Base-by-base conservation (phyloP, 23 tunicate species). In the Ascidia mentula region DNA sequence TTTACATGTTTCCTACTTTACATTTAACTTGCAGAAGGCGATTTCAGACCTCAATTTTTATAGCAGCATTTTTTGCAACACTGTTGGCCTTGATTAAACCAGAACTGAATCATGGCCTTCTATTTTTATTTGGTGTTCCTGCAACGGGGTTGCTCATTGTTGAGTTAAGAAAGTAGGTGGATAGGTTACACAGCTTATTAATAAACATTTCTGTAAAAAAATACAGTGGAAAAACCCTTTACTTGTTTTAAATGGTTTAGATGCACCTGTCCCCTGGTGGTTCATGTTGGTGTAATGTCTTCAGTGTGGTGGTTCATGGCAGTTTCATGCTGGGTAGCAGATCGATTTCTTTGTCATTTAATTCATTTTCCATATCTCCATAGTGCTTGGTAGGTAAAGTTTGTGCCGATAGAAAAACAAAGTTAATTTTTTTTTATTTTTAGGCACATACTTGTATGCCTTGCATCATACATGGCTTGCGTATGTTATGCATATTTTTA, bases 401-500 rank as follows among this genome's bases (percentile, higher is more conserved):
- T n/a, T n/a, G n/a, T n/a, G n/a, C n/a, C n/a, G n/a, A n/a, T n/a
- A n/a, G n/a, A n/a, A n/a, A n/a, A n/a, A n/a, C n/a, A n/a, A n/a
- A n/a, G n/a, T n/a, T n/a, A n/a, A n/a, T n/a, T n/a, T n/a, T 42
- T 75, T 53, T 70, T 59, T 74, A 18, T 78, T 76, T 61, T 31
- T 80, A 82, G 98, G 98, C 91, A 91, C 73, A 60, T 94, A 31
- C 40, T 94, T 79, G 85, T 92, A 18, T 92, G 88, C 61, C 37
- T 92, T 38, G 92, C 88, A 20, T 84, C 92, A 3, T 87, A 92
- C 78, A 73, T 92, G 91, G 94, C 96, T 26, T 89, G 95, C 59
- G 98, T 94, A 0, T 94, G 96, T 77, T 85, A 90, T 42, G 96
- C 96, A 0, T 94, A 89, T 40, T 94, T 86, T 82, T 94, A 79